These are phyloP conservation scores for Capitulum mitella DNA, from an alignment of 2,888 invertebrate genomes.

Conservation along the genomic window DNA sequence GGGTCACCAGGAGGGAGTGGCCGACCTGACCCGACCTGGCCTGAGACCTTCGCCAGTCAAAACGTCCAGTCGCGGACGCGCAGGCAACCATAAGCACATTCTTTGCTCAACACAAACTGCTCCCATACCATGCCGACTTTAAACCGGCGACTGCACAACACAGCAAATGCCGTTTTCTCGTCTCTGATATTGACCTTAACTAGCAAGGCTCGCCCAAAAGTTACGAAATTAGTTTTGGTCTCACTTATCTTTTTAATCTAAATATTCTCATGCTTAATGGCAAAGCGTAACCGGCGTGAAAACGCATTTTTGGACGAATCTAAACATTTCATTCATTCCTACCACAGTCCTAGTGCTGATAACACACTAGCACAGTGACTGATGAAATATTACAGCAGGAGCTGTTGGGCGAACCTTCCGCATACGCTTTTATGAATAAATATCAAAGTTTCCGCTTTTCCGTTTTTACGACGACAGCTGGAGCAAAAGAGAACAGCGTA, in stretches of 20 bases:
- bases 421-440: slow-evolving; percentile 11
- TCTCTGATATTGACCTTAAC: neutral
- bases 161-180: neutral
- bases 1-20: too few species aligned
- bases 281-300: too few species aligned
- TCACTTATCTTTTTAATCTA: too few species aligned
- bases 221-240: neutral
- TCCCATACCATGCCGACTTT: neutral
- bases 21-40: neutral
- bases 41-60: neutral
- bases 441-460: neutral
- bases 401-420: neutral
- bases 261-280: too few species aligned
- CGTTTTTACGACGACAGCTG: neutral
- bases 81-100: neutral
- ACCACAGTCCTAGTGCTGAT: too few species aligned
- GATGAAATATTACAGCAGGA: too few species aligned
- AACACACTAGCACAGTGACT: too few species aligned
- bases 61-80: neutral
- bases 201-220: neutral
- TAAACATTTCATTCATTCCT: too few species aligned
- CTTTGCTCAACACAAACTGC: slow-evolving; percentile 7
- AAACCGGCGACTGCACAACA: neutral
- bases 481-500: too few species aligned
- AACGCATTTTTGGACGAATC: too few species aligned